Conservation (phyloP, 2,113 vertebrate genomes). For the Gnathonemus echidnorhynchus region DNA sequence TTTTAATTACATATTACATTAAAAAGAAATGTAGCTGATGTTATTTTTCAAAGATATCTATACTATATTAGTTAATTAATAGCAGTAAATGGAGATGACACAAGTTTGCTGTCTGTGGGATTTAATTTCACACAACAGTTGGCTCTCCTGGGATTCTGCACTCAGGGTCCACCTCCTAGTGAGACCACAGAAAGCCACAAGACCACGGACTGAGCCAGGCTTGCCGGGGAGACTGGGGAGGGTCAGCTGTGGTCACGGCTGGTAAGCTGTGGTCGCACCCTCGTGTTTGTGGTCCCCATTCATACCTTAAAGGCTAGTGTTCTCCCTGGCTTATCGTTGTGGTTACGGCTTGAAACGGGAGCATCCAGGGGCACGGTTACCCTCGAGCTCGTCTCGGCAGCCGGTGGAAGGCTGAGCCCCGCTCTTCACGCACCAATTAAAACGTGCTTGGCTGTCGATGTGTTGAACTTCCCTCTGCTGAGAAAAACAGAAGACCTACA, state of each 20-base stretch:
- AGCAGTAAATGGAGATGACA: background rate
- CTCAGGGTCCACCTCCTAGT: background rate
- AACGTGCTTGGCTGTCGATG: slow-evolving; percentile 16
- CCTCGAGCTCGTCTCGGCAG: background rate
- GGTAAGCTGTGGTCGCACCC: slow-evolving; percentile 48
- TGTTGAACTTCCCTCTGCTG: background rate
- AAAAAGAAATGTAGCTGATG: background rate
- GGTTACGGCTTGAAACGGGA: slow-evolving; percentile 34
- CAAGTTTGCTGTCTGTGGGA: slow-evolving; percentile 29
- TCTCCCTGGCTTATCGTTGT: slow-evolving; percentile 43
- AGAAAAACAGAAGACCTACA: background rate
- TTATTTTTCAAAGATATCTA: background rate
- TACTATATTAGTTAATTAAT: background rate
- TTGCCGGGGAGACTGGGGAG: slow-evolving; percentile 20
- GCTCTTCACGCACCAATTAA: slow-evolving; percentile 29
- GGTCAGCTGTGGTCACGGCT: slow-evolving; percentile 36
- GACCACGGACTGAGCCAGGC: background rate
- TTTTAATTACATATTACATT: background rate
- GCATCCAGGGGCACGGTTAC: background rate
- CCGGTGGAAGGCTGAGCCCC: background rate
- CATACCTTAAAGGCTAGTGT: slow-evolving; percentile 29
- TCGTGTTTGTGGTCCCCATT: slow-evolving; percentile 47
- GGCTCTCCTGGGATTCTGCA: background rate
- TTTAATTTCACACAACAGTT: background rate
- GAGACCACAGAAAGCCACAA: background rate